Evolutionary conservation across 2,113 vertebrate species (phyloP).

Genomic region (Etia nguti): DNA sequence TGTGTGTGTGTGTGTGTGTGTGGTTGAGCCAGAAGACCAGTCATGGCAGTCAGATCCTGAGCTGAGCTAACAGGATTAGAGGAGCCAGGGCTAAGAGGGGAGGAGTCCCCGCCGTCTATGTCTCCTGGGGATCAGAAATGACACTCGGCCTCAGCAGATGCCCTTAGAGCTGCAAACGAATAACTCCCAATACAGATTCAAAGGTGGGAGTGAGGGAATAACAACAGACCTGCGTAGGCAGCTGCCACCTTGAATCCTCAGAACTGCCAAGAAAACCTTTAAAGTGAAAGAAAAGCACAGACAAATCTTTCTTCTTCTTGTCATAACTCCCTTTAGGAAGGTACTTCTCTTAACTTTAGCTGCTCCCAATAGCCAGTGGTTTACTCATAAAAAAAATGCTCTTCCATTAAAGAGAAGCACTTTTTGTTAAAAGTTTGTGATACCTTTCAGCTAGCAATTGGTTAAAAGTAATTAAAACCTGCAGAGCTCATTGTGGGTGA

Average conservation of each 20-base stretch:
- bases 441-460: background rate
- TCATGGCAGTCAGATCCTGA: slow-evolving; percentile 47
- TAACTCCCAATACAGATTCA: slow-evolving; percentile 9
- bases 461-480: slow-evolving; percentile 2
- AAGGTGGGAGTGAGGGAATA: background rate
- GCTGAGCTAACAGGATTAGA: slow-evolving; percentile 70
- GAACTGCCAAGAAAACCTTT: background rate
- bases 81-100: slow-evolving; percentile 24
- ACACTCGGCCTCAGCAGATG: slow-evolving; percentile 43
- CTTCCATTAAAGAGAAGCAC: background rate
- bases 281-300: background rate
- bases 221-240: background rate
- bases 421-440: background rate
- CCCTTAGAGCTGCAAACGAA: slow-evolving; percentile 18
- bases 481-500: slow-evolving; percentile 5
- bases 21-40: slow-evolving; percentile 11
- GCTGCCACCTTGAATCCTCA: background rate
- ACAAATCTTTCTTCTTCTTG: background rate
- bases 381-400: background rate
- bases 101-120: slow-evolving; percentile 19
- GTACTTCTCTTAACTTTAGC: background rate
- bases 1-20: background rate
- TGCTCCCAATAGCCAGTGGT: background rate
- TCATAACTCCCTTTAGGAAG: background rate
- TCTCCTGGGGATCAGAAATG: slow-evolving; percentile 44